Base-by-base conservation (phyloP, 2,113 vertebrate species). In the Butorides virescens region DNA sequence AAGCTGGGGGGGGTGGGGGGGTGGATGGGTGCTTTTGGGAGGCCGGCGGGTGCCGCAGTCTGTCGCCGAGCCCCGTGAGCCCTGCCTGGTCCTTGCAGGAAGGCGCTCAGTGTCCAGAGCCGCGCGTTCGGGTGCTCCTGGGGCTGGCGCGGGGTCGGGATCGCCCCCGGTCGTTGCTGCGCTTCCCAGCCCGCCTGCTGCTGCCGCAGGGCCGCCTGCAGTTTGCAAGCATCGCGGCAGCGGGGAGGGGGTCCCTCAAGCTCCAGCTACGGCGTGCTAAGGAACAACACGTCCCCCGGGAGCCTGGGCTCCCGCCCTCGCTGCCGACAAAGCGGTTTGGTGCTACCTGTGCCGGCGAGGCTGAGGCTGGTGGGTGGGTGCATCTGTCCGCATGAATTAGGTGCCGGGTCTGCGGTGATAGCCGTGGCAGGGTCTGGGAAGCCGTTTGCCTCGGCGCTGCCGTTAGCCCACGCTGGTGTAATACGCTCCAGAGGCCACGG, bases 31-130 rank as follows among this genome's bases (percentile, higher is more conserved):
- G 39, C 15, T 83, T 68, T 66, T 13, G 30, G 37, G 39, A 80
- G n/a, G 30, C 39, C 27, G 2, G 1, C 2, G 15, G 17, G 20
- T 81, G 21, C 36, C 0, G 0, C 3, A 3, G 56, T 1, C 15
- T 46, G 65, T 22, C 1, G 0, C 61, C 37, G 62, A 56, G 32
- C 56, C 23, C 66, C 23, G 11, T 7, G 34, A 83, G 30, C 56
- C 39, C 65, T 74, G 50, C 58, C 39, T 79, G 32, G 29, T 59
- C 36, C 55, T 65, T 58, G 27, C 71, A 79, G 76, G 29, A 37
- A 9, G 32, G 13, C 0, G 0, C 21, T 25, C 34, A 22, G 67
- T 14, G n/a, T 62, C 58, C 32, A 4, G 67, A 80, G 32, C 20
- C 39, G 13, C 59, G 50, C 5, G 0, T 44, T 52, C 13, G 59